A percentile compares a stretch with the other conserved stretches of the same genome.
Evolutionary conservation across 2,113 vertebrate species (phyloP).

Genomic region (Corvus cornix): DNA sequence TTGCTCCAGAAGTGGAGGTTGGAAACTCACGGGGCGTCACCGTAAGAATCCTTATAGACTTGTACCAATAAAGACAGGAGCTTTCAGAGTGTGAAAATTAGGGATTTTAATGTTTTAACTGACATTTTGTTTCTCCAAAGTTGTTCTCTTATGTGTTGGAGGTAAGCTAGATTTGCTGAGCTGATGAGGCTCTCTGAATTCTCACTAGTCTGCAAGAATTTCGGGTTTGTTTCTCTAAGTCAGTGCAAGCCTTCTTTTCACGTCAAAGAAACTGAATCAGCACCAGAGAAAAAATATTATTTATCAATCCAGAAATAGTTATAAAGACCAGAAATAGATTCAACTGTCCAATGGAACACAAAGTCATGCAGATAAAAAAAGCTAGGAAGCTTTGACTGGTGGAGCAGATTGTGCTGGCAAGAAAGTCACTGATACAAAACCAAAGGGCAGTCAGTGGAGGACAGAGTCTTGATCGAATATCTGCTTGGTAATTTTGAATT

Average conservation of each 20-base stretch:
- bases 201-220: neutral
- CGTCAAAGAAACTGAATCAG: neutral
- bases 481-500: neutral
- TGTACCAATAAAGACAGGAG: neutral
- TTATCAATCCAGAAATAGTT: neutral
- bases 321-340: neutral
- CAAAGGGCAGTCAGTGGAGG: neutral
- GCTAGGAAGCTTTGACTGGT: neutral
- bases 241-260: neutral
- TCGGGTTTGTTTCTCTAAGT: neutral
- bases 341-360: neutral
- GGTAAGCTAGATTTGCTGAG: neutral
- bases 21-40: neutral
- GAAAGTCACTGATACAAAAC: neutral
- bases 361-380: neutral
- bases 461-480: neutral
- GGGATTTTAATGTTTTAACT: neutral
- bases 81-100: neutral
- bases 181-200: neutral
- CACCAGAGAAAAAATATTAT: neutral
- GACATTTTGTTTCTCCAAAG: neutral
- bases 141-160: neutral
- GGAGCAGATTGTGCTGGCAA: neutral
- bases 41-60: neutral
- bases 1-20: neutral